Evolutionary conservation across 2,113 vertebrate species (phyloP).

Genomic region (Climacteris rufus): DNA sequence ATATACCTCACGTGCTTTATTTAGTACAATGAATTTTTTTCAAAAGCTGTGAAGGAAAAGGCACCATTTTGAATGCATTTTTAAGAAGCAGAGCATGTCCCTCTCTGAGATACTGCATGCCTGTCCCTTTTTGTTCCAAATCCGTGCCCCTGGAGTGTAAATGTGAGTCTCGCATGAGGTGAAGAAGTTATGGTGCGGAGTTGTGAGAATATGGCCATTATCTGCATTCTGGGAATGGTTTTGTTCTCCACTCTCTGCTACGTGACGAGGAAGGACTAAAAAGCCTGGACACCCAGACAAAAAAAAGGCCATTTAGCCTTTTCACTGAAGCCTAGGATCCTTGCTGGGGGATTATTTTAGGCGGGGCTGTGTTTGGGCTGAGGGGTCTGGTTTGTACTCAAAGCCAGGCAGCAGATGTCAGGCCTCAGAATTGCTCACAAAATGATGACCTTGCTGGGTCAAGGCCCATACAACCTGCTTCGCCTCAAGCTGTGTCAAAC

Average conservation of each 20-base stretch:
- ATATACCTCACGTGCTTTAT: not conserved
- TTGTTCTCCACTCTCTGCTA: constrained; percentile 53
- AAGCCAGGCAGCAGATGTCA: constrained; percentile 79
- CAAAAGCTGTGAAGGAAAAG: not conserved
- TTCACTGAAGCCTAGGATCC: constrained; percentile 73
- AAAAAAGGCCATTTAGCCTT: constrained; percentile 70
- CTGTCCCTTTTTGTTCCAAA: not conserved
- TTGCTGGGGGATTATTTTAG: constrained; percentile 80
- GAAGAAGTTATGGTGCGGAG: constrained; percentile 43
- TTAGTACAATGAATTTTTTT: not conserved
- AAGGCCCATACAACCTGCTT: constrained; percentile 70
- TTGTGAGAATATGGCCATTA: constrained; percentile 63
- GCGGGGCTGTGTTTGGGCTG: constrained; percentile 70
- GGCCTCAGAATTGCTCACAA: constrained; percentile 74
- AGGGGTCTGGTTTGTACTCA: constrained; percentile 69
- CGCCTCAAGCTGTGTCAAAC: constrained; percentile 73
- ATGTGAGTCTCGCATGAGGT: not conserved
- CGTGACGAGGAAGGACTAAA: constrained; percentile 50
- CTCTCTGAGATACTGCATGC: not conserved
- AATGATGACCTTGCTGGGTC: constrained; percentile 76
- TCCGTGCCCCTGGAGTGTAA: not conserved
- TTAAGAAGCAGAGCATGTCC: not conserved
- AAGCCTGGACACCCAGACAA: constrained; percentile 63
- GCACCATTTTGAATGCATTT: not conserved
- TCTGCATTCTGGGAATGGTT: constrained; percentile 63